Evolutionary conservation across 1,140 invertebrate species (phyloP), one percentile per base, ranked within the genome.

Genomic region (Drosophila busckii): DNA sequence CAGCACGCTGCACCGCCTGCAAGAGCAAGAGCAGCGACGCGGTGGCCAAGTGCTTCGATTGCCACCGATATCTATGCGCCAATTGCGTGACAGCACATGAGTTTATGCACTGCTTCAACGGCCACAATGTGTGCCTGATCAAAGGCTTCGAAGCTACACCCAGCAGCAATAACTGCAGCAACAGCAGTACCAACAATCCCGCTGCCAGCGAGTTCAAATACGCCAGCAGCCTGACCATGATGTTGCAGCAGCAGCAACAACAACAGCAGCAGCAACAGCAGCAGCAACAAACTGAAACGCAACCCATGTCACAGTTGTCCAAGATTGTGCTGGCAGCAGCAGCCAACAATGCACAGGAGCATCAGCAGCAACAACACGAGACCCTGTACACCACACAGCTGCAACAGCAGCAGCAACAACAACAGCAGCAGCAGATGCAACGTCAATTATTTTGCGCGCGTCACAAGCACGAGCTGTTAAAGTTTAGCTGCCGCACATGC

Each of bases 31-130:
- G 95, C 87, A 92, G 93, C 2, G 93, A 94, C 91, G 94, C 94
- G 9, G 94, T 96, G 66, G 95, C 94, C 56, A 93, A 95, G 69
- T 99, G 97, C 88, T 93, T 96, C 83, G 96, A 98, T 87, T 99
- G 97, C 89, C 93, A 93, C 60, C 97, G 97, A 84, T 97, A 95
- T 86, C 91, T 99, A 31, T 99, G 97, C 89, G 92, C 94, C 29
- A 97, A 97, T 84, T 99, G 97, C 91, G 96, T 97, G 67, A 97
- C 97, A 92, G 97, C 97, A 28, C 97, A 99, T 88, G 95, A 98
- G 88, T 98, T 95, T 87, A 99, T 99, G 97, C 96, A 98, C 87
- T 98, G 96, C 87, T 99, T 99, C 89, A 96, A 98, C 87, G 96
- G 96, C 20, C 98, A 99, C 88, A 92, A 95, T 9, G 95, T 98